These are phyloP conservation scores for Crotophaga sulcirostris DNA, from an alignment of 2,113 vertebrate species.

Conservation along the genomic window DNA sequence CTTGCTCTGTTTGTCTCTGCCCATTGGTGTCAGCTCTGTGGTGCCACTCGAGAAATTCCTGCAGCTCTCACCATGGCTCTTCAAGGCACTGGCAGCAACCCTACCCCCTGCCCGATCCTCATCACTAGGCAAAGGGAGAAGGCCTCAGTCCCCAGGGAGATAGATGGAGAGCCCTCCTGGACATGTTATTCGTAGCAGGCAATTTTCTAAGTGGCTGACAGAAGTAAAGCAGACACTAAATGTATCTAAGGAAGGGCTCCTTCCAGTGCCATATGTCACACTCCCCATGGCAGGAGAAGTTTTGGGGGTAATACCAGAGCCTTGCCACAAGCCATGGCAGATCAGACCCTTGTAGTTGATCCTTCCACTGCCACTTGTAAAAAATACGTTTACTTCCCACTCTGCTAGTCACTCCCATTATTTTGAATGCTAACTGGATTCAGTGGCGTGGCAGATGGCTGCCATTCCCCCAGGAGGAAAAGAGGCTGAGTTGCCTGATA, in stretches of 20 bases:
- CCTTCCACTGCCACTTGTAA: background rate
- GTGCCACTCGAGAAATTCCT: background rate
- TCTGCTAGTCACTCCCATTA: background rate
- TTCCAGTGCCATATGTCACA: rapidly evolving
- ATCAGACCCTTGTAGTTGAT: background rate
- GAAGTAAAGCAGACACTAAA: background rate
- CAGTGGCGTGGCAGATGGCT: background rate
- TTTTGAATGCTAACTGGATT: background rate
- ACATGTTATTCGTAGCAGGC: background rate
- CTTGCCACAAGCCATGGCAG: background rate
- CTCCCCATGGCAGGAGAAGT: background rate
- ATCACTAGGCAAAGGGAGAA: background rate
- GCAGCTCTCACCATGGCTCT: background rate
- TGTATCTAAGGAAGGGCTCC: background rate
- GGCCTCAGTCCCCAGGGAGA: too few species aligned
- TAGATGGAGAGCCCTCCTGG: background rate
- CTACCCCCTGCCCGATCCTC: background rate
- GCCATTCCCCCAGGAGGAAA: background rate
- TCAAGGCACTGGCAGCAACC: background rate
- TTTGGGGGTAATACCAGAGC: background rate
- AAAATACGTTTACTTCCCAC: background rate
- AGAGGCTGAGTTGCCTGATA: background rate
- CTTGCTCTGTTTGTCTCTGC: background rate
- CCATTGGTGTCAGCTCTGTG: background rate
- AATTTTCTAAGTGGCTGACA: background rate